Base-by-base conservation (phyloP, 2,797 vertebrate species). In the Sparidentex hasta region DNA sequence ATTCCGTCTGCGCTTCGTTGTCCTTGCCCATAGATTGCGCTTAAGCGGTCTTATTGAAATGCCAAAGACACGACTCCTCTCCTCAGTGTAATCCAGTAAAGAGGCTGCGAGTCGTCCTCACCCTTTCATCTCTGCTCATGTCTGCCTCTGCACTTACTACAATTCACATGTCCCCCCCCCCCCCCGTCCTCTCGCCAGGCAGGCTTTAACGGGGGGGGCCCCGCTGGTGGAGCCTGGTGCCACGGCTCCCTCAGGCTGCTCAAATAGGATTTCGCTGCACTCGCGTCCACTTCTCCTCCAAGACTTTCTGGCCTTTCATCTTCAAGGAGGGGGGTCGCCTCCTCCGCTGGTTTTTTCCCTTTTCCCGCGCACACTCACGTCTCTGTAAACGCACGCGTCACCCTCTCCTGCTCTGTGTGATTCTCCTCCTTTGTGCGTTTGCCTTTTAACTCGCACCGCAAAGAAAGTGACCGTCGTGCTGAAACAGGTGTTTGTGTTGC, bases 251-350 rank as follows among this genome's bases (percentile, higher is more conserved):
- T 65, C 56, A 11, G 74, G 83, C 78, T 50, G 38, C 68, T 69
- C 29, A 87, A 90, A 92, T 74, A 73, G 74, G 86, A 91, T 93
- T 93, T 90, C 33, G 18, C 46, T n/a, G 6, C 83, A 25, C 73
- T 89, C 65, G 80, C 76, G 51, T 72, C 68, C 16, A 71, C 76
- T 59, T 74, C 68, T 63, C 38, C 67, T 71, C 61, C 50, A 2
- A 52, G 61, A 74, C 54, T 64, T 25, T 43, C 48, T 57, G 50
- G 43, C 65, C 71, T 74, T 64, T 83, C 29, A 75, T 78, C 67
- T 38, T 69, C 38, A 27, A 64, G 50, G 51, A 33, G 44, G 12
- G n/a, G 11, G 58, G 48, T 63, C 44, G n/a, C 77, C 65, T 48
- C 57, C 65, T 47, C 43, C 29, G 21, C n/a, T 27, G 29, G 17